Base-by-base conservation (phyloP, 2,888 invertebrate species). In the Sesia bembeciformis region DNA sequence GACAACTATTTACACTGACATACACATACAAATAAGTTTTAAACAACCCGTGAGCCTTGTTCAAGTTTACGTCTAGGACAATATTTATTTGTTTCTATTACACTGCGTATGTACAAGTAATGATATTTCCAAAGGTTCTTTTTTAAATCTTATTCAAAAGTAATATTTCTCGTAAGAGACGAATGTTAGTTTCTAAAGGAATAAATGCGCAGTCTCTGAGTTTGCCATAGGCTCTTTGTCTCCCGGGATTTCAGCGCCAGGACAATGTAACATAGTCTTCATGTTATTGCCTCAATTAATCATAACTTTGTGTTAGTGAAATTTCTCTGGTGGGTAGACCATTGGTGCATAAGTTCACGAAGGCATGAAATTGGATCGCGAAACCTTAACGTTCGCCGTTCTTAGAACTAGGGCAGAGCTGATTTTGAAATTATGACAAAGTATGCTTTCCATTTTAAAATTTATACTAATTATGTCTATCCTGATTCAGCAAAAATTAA, bases 301-400 rank as follows among this genome's bases (percentile, higher is more conserved):
- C 89, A 88, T 84, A 89, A 89, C 76, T 88, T 87, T 80, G 83
- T 78, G 81, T 78, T 83, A 85, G 83, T 84, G 83, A 85, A 86
- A 89, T 87, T 87, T 81, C 83, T 81, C 80, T 72, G 71, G 78
- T 74, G 74, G 74, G 70, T 74, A 68, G 72, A 72, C 82, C 78
- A 84, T 76, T 79, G 81, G 85, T 84, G 85, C 84, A 85, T 77
- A 76, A 78, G 84, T 69, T 78, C 88, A 84, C 67, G 78, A 78
- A 82, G 72, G 81, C 88, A 86, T 89, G 87, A 89, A 89, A 89
- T 89, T 89, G 85, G 81, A 78, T 84, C 76, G 75, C 72, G 73
- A 75, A 78, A 78, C 79, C 82, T 80, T 78, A 74, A 65, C 75
- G 74, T 72, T 72, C 72, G 69, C 71, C 63, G 70, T 67, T 75